Base-by-base conservation (phyloP, 2,797 vertebrate species). In the Myotis daubentonii region DNA sequence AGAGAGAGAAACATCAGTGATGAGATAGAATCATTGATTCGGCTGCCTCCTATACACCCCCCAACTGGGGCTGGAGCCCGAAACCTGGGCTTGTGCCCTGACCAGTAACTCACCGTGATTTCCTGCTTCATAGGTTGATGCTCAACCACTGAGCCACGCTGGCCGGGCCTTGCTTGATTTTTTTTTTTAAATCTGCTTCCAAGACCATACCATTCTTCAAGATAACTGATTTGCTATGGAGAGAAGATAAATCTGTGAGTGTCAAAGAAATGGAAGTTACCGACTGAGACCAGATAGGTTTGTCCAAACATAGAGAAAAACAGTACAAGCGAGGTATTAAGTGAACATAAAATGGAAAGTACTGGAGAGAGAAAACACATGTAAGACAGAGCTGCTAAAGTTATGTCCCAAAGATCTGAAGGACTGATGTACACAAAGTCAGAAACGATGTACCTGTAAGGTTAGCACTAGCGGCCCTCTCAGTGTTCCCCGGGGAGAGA, bases 171-270 rank as follows among this genome's bases (percentile, higher is more conserved):
- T 57, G 55, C 44, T 71, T 41, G n/a, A 36, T 16, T 88, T 85
- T 75, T 57, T 60, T 57, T 60, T 60, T 60, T 36, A 13, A 13
- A 38, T 49, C 49, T 53, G 23, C 74, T 88, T 30, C 60, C 4
- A 38, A 94, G 65, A 78, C 55, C 28, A 17, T 70, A 57, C 5
- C 25, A 5, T 65, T 68, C 19, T 74, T n/a, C 41, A 51, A 89
- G 80, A 82, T 91, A 38, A 84, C 70, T 25, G 33, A 47, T 87
- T 51, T 13, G 12, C 41, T 79, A 30, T 89, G 49, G 53, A 83
- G 49, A 66, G 72, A 93, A 84, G 65, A 36, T 57, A 84, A 44
- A 68, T 49, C 36, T 79, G 30, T 87, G 85, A 75, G 72, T 89
- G 60, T 89, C 89, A 68, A 62, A 71, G 68, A 81, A 33, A 84